A percentile compares a stretch with the other conserved stretches of the same genome.
phyloP scores from a whole-genome alignment of 2,888 invertebrate species.

The Nasonia oneida region DNA sequence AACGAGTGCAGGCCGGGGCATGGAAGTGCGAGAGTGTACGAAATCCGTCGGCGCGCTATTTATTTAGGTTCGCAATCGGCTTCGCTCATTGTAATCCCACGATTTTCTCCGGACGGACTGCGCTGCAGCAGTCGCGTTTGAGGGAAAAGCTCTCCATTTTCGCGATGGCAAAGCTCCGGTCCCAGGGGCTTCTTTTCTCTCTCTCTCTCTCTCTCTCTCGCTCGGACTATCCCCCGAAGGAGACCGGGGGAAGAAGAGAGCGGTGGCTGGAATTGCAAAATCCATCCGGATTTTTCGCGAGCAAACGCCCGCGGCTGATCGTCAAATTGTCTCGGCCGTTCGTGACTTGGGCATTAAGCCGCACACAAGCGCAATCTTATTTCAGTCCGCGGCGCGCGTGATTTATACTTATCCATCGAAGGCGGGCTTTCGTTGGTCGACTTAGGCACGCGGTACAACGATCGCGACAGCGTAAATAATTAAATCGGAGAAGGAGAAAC shows the following conservation, averaged over 20 bases:
- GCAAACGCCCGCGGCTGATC: conserved; percentile 54
- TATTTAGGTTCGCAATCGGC: conserved; percentile 67
- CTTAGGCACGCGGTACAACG: neutral
- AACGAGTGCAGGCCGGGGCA: conserved; percentile 42
- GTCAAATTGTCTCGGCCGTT: conserved; percentile 55
- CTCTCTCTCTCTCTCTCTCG: neutral
- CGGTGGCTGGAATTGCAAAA: conserved; percentile 56
- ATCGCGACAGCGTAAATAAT: too few relatives aligned
- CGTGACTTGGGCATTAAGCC: conserved; percentile 57
- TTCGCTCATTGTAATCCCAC: conserved; percentile 59
- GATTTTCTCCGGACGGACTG: conserved; percentile 43
- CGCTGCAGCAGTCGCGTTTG: conserved; percentile 48
- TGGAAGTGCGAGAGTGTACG: conserved; percentile 30
- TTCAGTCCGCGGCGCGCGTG: neutral
- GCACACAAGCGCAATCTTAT: conserved; percentile 27
- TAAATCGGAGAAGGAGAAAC: too few relatives aligned
- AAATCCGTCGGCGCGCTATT: conserved; percentile 58
- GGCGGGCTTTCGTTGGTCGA: neutral
- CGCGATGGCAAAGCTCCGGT: conserved; percentile 49
- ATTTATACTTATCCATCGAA: conserved; percentile 36
- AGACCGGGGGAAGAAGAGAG: conserved; percentile 23
- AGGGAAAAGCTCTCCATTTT: conserved; percentile 54
- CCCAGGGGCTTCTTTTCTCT: conserved; percentile 42
- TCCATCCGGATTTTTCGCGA: conserved; percentile 57
- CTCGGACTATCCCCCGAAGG: neutral